Percentiles rank a stretch among this genome's conserved stretches.
Conservation (phyloP, 2,113 vertebrate genomes). For the Cichladusa arquata region DNA sequence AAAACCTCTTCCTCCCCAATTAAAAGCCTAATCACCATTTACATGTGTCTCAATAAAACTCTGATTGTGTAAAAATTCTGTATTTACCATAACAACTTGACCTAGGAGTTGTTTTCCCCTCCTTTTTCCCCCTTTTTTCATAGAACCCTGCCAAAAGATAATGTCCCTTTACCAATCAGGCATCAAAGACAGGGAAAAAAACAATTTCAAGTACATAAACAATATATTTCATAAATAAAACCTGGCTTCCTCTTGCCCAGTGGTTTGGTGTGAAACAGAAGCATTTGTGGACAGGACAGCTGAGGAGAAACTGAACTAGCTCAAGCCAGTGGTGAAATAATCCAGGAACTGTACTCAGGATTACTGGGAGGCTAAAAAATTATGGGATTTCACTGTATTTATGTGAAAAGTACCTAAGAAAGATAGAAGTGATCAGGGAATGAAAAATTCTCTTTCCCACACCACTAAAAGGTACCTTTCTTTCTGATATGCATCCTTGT, state of each 20-base stretch:
- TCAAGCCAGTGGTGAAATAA: not conserved
- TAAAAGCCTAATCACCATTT: not conserved
- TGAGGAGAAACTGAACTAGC: not conserved
- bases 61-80: not conserved
- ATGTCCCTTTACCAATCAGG: not conserved
- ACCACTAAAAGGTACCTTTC: not conserved
- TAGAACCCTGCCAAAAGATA: not conserved
- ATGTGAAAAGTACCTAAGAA: not conserved
- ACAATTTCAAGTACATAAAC: not conserved
- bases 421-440: not conserved
- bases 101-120: not conserved
- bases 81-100: not conserved
- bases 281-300: not conserved
- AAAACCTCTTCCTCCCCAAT: not conserved
- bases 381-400: not conserved
- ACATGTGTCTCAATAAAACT: not conserved
- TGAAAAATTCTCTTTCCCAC: not conserved
- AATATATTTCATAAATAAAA: not conserved
- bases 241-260: not conserved
- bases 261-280: not conserved
- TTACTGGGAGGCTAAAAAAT: not conserved
- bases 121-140: accelerated
- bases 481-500: not conserved
- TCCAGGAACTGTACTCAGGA: not conserved
- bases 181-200: not conserved